Percentiles rank a stretch among this genome's conserved stretches.
phyloP scores from a whole-genome alignment of 2,113 vertebrate genomes.

The Cricetomys ansorgei region DNA sequence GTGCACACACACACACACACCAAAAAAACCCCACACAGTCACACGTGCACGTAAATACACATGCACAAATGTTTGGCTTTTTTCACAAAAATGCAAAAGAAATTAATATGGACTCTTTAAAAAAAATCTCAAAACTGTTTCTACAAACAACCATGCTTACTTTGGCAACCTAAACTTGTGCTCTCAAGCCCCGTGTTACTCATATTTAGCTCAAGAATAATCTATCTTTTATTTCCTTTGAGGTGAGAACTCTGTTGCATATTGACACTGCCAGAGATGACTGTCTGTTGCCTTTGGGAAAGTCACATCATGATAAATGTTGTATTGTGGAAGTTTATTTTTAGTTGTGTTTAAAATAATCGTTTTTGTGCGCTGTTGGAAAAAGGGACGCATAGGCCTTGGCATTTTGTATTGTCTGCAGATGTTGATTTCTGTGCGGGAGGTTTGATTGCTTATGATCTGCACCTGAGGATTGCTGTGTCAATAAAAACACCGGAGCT shows the following conservation, averaged over 20 bases:
- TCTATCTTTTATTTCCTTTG: background rate
- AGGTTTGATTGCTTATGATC: too few species aligned
- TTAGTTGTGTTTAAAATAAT: too few species aligned
- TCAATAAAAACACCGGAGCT: too few species aligned
- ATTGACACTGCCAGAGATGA: background rate
- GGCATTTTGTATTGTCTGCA: too few species aligned
- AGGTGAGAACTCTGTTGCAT: background rate
- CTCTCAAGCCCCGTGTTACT: background rate
- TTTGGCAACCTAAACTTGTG: background rate
- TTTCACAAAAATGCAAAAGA: background rate
- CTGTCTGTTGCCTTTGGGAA: background rate
- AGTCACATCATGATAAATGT: background rate
- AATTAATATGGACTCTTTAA: background rate
- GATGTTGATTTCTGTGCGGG: too few species aligned
- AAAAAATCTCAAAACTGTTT: background rate
- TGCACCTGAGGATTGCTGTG: too few species aligned
- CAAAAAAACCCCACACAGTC: background rate
- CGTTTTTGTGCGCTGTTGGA: too few species aligned
- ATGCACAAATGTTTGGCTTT: background rate
- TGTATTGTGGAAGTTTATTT: too few species aligned
- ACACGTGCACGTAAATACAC: background rate
- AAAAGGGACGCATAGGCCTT: too few species aligned
- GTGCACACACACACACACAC: accelerated
- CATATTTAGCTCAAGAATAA: background rate
- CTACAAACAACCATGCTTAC: background rate